Evolutionary conservation across 92 coral and sea anemone species (phyloP).

Genomic region (Muricea muricata): DNA sequence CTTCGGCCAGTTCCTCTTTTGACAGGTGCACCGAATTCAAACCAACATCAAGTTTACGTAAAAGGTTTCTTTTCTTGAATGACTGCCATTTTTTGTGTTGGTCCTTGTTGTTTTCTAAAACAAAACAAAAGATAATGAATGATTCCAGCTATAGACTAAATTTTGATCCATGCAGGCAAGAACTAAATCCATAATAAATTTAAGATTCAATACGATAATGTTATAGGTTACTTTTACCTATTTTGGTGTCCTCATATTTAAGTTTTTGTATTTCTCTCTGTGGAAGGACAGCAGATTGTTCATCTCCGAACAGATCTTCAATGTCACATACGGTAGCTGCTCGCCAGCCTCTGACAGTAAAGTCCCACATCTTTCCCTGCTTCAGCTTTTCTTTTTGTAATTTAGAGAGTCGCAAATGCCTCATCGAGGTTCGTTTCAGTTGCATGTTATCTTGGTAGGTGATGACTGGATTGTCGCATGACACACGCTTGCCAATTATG

Average conservation of each 20-base stretch:
- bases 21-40: slow-evolving; percentile 8
- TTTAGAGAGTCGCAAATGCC: slow-evolving; percentile 36
- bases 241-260: not conserved
- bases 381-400: slow-evolving; percentile 26
- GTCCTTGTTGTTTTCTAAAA: slow-evolving; percentile 15
- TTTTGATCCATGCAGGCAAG: not conserved
- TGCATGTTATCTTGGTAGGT: slow-evolving; percentile 43
- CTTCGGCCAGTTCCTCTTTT: not conserved
- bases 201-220: too few relatives aligned
- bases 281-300: not conserved
- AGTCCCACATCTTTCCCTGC: slow-evolving; percentile 33
- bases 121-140: not conserved
- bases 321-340: not conserved
- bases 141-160: not conserved
- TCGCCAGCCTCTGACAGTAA: slow-evolving; percentile 32
- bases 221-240: not conserved
- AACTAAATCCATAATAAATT: not conserved
- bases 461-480: not conserved
- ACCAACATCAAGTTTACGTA: slow-evolving; percentile 1
- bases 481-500: not conserved
- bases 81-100: not conserved
- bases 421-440: not conserved
- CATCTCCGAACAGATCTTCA: not conserved
- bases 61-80: not conserved
- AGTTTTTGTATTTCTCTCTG: not conserved